Base-by-base conservation (phyloP, 2,113 vertebrate species). In the Emberiza fucata region DNA sequence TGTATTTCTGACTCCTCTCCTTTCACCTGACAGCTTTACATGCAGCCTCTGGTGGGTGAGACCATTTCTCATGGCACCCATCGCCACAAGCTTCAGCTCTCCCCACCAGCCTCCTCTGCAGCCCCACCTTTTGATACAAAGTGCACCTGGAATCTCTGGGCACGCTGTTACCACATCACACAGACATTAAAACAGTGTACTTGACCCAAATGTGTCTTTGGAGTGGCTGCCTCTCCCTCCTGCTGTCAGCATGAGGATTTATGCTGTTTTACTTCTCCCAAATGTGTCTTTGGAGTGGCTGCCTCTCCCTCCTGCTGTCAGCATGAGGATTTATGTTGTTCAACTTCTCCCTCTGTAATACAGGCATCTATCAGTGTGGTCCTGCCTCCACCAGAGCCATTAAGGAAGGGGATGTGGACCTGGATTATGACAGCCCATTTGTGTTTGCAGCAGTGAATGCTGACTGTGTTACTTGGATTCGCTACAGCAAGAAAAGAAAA, bases 391-490 rank as follows among this genome's bases (percentile, higher is more conserved):
- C 98, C 57, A 97, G 50, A 78, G 98, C 98, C 90, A 92, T 99
- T 64, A 97, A 85, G n/a, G 95, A 97, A 53, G 99, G 99, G 56
- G 95, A 98, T 12, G 91, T 97, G 15, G 22, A 98, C 31, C 48
- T 98, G 51, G 97, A 98, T 54, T 99, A 98, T 4, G 98, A 99
- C 42, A 95, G 97, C 44, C 97, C 98, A 3, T 98, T 99, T 83
- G 98, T 98, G 90, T 98, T 97, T 18, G 98, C 98, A 2, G 98
- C 98, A 92, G 99, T 99, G 92, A 99, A 99, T 4, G 98, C 98
- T 2, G 98, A 99, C 94, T 97, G 94, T 4, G 94, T 98, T 5
- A 96, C 97, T 31, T 99, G 98, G 99, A 75, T 98, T 93, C 91
- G 97, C 6, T 71, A 96, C 0, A 86, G 85, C 14, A 97, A 98